Evolutionary conservation across 2,113 vertebrate species (phyloP).

Genomic region (Poeciliopsis turrubarensis): DNA sequence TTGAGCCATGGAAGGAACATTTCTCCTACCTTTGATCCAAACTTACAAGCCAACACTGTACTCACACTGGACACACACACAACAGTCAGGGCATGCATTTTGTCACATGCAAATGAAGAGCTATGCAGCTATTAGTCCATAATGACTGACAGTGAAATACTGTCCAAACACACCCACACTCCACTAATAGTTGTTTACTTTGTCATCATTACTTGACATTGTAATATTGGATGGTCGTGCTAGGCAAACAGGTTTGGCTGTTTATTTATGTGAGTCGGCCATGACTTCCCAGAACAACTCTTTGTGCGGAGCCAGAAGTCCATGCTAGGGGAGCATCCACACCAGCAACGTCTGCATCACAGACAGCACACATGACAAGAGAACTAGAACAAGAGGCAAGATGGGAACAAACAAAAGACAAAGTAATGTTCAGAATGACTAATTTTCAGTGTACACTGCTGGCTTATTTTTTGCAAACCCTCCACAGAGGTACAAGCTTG

Average conservation of each 20-base stretch:
- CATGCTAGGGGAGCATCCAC: constrained; percentile 48
- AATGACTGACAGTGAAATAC: constrained; percentile 20
- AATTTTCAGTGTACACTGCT: constrained; percentile 9
- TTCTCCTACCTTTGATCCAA: constrained; percentile 42
- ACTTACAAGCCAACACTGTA: background rate
- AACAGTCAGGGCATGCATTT: constrained; percentile 2
- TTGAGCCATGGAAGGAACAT: constrained; percentile 41
- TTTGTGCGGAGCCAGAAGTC: constrained; percentile 50
- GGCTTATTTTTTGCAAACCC: constrained; percentile 80
- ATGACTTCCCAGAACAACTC: constrained; percentile 51
- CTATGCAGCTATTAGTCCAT: constrained; percentile 24
- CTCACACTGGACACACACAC: background rate
- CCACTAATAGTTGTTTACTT: constrained; percentile 38
- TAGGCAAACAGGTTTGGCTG: constrained; percentile 56
- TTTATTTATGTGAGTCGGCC: constrained; percentile 52
- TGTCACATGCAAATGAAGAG: constrained; percentile 22
- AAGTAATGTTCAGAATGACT: constrained; percentile 55
- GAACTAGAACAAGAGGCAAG: constrained; percentile 22
- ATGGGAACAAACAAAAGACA: constrained; percentile 45
- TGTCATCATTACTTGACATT: constrained; percentile 52
- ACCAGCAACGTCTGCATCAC: constrained; percentile 40
- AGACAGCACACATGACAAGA: constrained; percentile 42
- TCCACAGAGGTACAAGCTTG: constrained; percentile 82
- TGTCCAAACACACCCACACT: constrained; percentile 25
- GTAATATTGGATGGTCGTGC: constrained; percentile 40